Evolutionary conservation across 2,113 vertebrate species (phyloP), one percentile per base, ranked within the genome.

Genomic region (Phyllostomus discolor): DNA sequence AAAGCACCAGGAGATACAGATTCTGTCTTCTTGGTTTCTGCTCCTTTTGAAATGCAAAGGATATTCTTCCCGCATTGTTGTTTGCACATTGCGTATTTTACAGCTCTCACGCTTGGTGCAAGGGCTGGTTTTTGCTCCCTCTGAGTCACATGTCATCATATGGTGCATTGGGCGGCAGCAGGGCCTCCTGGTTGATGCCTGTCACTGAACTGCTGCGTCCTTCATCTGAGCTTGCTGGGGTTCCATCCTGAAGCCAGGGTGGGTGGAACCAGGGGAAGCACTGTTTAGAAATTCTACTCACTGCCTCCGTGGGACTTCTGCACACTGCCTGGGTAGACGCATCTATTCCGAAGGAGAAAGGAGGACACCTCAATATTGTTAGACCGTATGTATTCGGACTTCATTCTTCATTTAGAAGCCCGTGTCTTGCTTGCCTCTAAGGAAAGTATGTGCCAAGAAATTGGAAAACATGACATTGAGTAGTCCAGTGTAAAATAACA

Each of bases 171-270:
- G 73, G 73, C 57, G 62, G 62, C 17, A 10, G 38, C 1, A 64
- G 50, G 41, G 50, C 66, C 22, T 46, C 48, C 38, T 92, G 84
- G 35, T 28, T 80, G 43, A 72, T 75, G 62, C 91, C 73, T 87
- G 79, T 54, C 75, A 31, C 64, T 83, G 52, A 31, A 16, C 35
- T 14, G 16, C 12, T 17, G 57, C 70, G 6, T 24, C 57, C 22
- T 64, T 80, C 41, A 54, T 69, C 81, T 59, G 35, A 50, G 52
- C 75, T 69, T 80, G 33, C 66, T 43, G 12, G 28, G 41, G 15
- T 50, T 41, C 52, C 88, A 19, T 69, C 1, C 9, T 57, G 35
- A 73, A 75, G 73, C n/a, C 52, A 57, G 43, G 52, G 52, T 35
- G 7, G 19, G 62, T 31, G 52, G 54, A 64, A 59, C 24, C 50